Base-by-base conservation (phyloP, 1,140 invertebrate species). In the Palaemon carinicauda region DNA sequence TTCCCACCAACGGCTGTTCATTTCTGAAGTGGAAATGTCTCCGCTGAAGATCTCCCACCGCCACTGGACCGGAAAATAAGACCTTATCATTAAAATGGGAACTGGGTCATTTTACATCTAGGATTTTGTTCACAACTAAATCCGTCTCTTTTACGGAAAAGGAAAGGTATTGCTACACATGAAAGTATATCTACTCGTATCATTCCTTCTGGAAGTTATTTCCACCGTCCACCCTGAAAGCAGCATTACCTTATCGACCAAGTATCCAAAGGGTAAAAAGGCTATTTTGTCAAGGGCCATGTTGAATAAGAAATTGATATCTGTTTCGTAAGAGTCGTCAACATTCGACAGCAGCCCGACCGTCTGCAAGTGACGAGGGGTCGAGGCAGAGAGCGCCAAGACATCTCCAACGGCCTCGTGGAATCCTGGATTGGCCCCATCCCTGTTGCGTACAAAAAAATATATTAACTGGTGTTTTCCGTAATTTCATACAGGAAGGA, bases 31-130 rank as follows among this genome's bases (percentile, higher is more conserved):
- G 0, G 92, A 92, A 0, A 94, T 95, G 88, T 94, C 93, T 0
- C 95, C 95, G 52, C 94, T 94, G 92, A 97, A 98, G 31, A 98
- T 94, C 33, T 95, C 94, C 95, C 97, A 98, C 19, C 97, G 93
- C 94, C 96, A 99, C 88, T 89, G 82, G 2, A 69, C 31, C 12
- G 50, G 69, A 31, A 5, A 27, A 33, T 12, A 50, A n/a, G 3
- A 10, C 5, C 10, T 21, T 15, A 29, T 41, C 12, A 0, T 41
- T 41, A 41, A 1, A 41, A 41, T 41, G 41, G 41, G 7, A 41
- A 5, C 12, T 9, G 41, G 12, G 41, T 12, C 41, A 41, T 41
- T 7, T 3, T 41, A 41, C 41, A 41, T 41, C 7, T 41, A 41
- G 7, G 41, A 9, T 41, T 7, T 41, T 41, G 12, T 41, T 41